Evolutionary conservation across 2,113 vertebrate species (phyloP).

Genomic region (Caranx melampygus): DNA sequence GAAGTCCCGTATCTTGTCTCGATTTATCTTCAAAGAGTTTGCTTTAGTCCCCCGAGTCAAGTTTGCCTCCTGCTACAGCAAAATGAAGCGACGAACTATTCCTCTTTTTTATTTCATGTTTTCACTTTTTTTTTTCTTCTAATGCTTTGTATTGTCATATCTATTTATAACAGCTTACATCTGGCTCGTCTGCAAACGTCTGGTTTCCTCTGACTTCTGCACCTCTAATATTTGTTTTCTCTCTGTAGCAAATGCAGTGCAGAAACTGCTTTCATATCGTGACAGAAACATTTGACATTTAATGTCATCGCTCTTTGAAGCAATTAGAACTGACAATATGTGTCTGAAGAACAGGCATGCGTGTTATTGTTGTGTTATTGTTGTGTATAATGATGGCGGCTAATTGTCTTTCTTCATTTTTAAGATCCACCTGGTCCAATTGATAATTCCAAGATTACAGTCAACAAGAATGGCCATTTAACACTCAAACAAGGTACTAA

Average conservation of each 20-base stretch:
- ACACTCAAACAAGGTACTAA: slow-evolving; percentile 92
- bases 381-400: slow-evolving; percentile 5
- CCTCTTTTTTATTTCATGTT: slow-evolving; percentile 43
- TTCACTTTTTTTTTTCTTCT: slow-evolving; percentile 27
- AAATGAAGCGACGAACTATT: slow-evolving; percentile 55
- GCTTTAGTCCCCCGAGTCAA: slow-evolving; percentile 54
- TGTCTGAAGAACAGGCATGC: not conserved
- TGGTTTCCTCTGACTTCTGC: slow-evolving; percentile 53
- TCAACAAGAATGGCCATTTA: slow-evolving; percentile 91
- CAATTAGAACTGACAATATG: slow-evolving; percentile 16
- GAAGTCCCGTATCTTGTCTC: slow-evolving; percentile 32
- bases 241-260: slow-evolving; percentile 29
- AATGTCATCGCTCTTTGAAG: slow-evolving; percentile 35
- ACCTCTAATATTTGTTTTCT: slow-evolving; percentile 55
- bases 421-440: slow-evolving; percentile 95
- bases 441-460: slow-evolving; percentile 95
- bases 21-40: slow-evolving; percentile 69
- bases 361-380: slow-evolving; percentile 6
- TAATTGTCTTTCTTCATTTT: slow-evolving; percentile 39
- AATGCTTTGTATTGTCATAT: slow-evolving; percentile 67
- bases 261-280: slow-evolving; percentile 34
- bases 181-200: slow-evolving; percentile 27
- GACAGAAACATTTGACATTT: slow-evolving; percentile 63
- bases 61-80: slow-evolving; percentile 53
- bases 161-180: slow-evolving; percentile 71